These are phyloP conservation scores for Baryphthengus martii DNA, from an alignment of 2,113 vertebrate species.

Conservation along the genomic window DNA sequence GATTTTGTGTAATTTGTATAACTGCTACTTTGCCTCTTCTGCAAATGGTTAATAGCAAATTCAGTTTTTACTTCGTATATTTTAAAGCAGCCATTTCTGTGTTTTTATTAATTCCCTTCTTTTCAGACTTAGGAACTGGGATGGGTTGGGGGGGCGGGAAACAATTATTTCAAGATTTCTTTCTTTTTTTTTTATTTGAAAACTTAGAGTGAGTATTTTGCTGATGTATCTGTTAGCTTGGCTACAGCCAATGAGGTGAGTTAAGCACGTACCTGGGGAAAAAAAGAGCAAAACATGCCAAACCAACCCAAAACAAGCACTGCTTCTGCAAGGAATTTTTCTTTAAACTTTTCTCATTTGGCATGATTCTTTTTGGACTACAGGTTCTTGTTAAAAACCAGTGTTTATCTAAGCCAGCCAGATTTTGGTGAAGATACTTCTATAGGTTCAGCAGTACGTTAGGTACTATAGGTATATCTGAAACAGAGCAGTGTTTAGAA, in stretches of 20 bases:
- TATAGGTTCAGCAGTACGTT: not conserved
- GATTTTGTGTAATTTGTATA: conserved; percentile 67
- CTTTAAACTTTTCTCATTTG: not conserved
- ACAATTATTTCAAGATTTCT: not conserved
- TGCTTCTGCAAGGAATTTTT: not conserved
- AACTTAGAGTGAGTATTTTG: conserved; percentile 46
- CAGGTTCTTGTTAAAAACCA: not conserved
- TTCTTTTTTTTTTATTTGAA: not conserved
- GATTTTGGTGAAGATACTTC: not conserved
- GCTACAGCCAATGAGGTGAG: not conserved
- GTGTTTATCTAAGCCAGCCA: not conserved
- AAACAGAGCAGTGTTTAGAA: conserved; percentile 13
- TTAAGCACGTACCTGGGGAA: not conserved
- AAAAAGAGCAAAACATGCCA: not conserved
- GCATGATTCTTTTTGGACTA: not conserved
- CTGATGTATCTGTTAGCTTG: conserved; percentile 37
- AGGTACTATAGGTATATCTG: not conserved
- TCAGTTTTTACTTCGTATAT: conserved; percentile 65
- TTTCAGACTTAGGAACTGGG: conserved; percentile 41
- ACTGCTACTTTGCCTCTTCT: conserved; percentile 70
- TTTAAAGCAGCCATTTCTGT: conserved; percentile 62
- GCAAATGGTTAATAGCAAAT: conserved; percentile 61
- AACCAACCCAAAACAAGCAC: not conserved
- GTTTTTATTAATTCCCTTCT: conserved; percentile 61
- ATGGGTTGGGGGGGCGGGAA: not conserved